phyloP scores from a whole-genome alignment of 2,113 vertebrate genomes.

The Callocephalon fimbriatum region DNA sequence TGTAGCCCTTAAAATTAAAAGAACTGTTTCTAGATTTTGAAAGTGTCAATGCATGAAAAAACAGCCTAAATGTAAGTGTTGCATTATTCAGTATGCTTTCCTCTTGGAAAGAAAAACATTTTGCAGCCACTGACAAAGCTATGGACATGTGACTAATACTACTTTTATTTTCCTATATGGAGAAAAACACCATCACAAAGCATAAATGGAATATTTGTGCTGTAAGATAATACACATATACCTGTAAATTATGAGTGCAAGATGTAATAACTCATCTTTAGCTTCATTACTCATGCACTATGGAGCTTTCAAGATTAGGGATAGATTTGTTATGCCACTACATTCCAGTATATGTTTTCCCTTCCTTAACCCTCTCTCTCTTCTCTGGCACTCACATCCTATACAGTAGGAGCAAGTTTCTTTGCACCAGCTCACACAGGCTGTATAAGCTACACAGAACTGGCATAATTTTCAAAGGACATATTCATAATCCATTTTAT shows the following conservation, averaged over 20 bases:
- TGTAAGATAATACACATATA: conserved; percentile 65
- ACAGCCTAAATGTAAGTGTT: conserved; percentile 25
- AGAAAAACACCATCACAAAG: conserved; percentile 56
- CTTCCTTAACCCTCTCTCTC: conserved; percentile 22
- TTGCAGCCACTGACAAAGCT: conserved; percentile 53
- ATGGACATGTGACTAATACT: conserved; percentile 59
- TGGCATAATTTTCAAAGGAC: conserved; percentile 12
- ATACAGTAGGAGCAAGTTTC: neutral
- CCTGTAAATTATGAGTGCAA: conserved; percentile 62
- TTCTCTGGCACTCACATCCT: neutral
- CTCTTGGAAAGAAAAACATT: conserved; percentile 61
- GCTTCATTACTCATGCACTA: conserved; percentile 61
- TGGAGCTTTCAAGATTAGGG: conserved; percentile 55
- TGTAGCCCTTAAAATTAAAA: conserved; percentile 61
- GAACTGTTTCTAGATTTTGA: conserved; percentile 38
- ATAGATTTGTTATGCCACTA: conserved; percentile 58
- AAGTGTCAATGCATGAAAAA: conserved; percentile 46
- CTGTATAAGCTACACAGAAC: neutral
- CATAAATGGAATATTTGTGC: conserved; percentile 67
- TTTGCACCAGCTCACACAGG: neutral
- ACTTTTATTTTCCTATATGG: conserved; percentile 57
- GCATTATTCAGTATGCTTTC: conserved; percentile 49
- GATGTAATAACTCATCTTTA: conserved; percentile 56
- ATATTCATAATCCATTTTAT: conserved; percentile 39
- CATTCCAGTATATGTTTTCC: conserved; percentile 45